Conservation (phyloP, 2,113 vertebrate genomes). For the Clarias macrocephalus region DNA sequence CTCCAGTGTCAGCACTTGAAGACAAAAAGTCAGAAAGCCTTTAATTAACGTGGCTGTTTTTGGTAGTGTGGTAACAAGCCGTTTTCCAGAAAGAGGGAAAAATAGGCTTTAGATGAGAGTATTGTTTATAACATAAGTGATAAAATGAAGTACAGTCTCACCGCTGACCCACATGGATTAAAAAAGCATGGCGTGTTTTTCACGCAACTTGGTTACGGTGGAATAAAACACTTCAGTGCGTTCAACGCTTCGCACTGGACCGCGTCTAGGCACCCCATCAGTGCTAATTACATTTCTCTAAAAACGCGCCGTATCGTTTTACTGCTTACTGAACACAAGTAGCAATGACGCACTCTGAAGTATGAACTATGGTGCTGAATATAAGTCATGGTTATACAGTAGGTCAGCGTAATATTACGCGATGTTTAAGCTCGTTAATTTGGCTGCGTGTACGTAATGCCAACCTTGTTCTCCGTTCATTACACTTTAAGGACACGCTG, state of each 20-base stretch:
- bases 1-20: background rate
- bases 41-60: background rate
- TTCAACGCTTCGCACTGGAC: background rate
- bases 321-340: background rate
- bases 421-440: constrained; percentile 46
- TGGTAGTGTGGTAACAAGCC: background rate
- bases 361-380: constrained; percentile 29
- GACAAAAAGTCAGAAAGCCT: background rate
- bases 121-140: background rate
- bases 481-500: constrained; percentile 27
- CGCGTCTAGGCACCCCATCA: background rate
- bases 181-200: background rate
- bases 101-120: background rate
- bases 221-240: background rate
- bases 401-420: constrained; percentile 45
- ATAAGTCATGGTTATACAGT: background rate
- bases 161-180: background rate
- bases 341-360: constrained; percentile 32
- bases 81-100: background rate
- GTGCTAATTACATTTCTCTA: background rate
- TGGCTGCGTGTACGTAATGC: constrained; percentile 37
- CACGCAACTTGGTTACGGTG: background rate
- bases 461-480: constrained; percentile 30
- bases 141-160: background rate
- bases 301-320: background rate